phyloP scores from a whole-genome alignment of 2,113 vertebrate species.

The Halcyon malimbica region DNA sequence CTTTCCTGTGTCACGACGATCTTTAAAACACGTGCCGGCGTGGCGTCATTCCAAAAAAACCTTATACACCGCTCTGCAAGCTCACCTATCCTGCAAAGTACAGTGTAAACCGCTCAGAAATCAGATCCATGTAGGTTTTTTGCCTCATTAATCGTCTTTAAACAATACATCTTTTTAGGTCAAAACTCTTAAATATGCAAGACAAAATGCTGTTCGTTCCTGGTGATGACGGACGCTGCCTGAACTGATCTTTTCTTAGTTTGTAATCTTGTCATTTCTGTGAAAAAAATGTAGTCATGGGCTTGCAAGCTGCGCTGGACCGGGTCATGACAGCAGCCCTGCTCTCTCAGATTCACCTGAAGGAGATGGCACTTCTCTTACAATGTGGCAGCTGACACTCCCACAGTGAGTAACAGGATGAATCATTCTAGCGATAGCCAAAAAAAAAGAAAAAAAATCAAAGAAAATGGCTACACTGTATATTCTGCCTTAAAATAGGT shows the following conservation, averaged over 20 bases:
- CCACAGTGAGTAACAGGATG: neutral
- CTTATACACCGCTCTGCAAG: neutral
- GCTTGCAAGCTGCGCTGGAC: neutral
- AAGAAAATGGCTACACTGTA: neutral
- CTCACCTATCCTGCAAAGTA: neutral
- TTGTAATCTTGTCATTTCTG: neutral
- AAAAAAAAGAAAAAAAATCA: neutral
- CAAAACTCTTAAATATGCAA: neutral
- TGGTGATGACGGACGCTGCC: neutral
- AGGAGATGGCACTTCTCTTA: neutral
- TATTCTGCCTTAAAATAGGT: neutral
- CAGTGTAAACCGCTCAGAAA: neutral
- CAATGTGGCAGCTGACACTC: neutral
- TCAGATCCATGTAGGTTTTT: fast-evolving
- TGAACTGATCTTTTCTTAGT: neutral
- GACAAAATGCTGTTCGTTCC: neutral
- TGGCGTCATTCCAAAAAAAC: neutral
- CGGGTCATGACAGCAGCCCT: neutral
- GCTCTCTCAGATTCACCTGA: neutral
- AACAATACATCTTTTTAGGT: neutral
- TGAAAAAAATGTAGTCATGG: neutral
- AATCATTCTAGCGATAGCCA: neutral
- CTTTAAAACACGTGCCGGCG: neutral
- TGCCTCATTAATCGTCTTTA: neutral
- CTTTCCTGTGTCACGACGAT: neutral